A percentile compares a stretch with the other conserved stretches of the same genome.
Conservation (phyloP, 2,113 vertebrate species). For the Elaphurus davidianus region DNA sequence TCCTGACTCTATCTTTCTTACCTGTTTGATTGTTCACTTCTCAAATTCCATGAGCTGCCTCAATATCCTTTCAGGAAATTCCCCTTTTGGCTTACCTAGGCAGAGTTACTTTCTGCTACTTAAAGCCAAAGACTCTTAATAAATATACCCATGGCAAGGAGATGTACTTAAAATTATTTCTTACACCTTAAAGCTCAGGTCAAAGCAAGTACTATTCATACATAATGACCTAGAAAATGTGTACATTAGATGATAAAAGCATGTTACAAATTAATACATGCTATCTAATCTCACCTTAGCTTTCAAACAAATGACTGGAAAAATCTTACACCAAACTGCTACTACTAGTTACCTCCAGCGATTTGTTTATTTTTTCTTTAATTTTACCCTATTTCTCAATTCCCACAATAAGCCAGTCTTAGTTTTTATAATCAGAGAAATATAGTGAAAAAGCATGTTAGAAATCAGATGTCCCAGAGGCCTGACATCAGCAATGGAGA, state of each 20-base stretch:
- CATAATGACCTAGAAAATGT: background rate
- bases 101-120: background rate
- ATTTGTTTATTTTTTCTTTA: background rate
- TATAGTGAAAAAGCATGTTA: background rate
- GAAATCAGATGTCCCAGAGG: background rate
- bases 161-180: background rate
- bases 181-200: background rate
- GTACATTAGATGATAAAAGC: background rate
- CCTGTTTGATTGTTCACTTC: background rate
- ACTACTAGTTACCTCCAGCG: background rate
- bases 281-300: background rate
- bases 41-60: background rate
- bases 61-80: background rate
- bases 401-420: background rate
- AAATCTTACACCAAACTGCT: background rate
- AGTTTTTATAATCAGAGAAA: background rate
- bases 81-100: background rate
- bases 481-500: background rate
- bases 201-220: background rate
- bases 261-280: background rate
- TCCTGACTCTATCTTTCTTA: background rate
- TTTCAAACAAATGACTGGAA: background rate
- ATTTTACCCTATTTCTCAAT: background rate
- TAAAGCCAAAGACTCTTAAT: background rate
- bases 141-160: background rate